phyloP scores from a whole-genome alignment of 2,113 vertebrate genomes.

The Microcebus murinus region DNA sequence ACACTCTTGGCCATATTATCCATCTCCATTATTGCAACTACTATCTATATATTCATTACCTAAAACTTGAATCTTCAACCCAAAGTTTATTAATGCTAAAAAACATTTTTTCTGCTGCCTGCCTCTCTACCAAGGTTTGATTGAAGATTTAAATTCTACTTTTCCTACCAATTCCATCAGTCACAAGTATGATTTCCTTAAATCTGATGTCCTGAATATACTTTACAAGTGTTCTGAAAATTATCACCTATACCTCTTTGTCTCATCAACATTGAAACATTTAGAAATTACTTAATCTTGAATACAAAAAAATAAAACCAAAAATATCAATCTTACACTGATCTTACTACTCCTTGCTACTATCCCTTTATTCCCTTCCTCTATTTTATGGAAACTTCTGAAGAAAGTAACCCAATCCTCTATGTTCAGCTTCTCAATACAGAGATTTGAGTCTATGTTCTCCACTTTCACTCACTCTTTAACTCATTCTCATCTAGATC shows the following conservation, averaged over 20 bases:
- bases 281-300: not conserved
- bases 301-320: not conserved
- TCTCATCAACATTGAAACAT: not conserved
- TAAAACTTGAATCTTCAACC: not conserved
- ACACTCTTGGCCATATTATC: not conserved
- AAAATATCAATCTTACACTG: not conserved
- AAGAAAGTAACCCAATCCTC: not conserved
- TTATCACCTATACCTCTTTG: not conserved
- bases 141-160: not conserved
- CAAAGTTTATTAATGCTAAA: not conserved
- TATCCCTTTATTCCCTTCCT: not conserved
- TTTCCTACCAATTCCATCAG: not conserved
- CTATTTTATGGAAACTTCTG: not conserved
- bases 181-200: not conserved
- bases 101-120: not conserved
- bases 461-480: not conserved
- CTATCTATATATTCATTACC: not conserved
- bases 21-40: not conserved
- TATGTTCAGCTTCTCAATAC: not conserved
- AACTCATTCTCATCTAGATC: not conserved
- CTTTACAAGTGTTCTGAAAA: not conserved
- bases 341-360: not conserved
- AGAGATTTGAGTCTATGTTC: not conserved
- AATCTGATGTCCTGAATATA: not conserved
- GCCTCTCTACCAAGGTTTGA: not conserved